These are phyloP conservation scores for Nerophis lumbriciformis DNA, from an alignment of 2,113 vertebrate species.

Conservation along the genomic window DNA sequence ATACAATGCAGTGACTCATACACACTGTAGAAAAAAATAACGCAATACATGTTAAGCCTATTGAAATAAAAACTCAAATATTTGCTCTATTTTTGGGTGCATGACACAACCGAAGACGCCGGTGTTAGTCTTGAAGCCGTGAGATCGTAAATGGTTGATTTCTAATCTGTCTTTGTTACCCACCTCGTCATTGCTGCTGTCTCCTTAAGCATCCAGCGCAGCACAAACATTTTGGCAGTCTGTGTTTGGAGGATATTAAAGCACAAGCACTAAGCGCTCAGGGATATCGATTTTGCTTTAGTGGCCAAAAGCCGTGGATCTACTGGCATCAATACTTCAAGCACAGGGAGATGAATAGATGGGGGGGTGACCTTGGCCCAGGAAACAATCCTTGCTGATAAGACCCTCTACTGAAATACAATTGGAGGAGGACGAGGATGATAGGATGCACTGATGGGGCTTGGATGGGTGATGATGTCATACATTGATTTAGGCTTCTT, in stretches of 20 bases:
- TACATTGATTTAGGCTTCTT: background rate
- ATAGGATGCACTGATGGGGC: slow-evolving; percentile 5
- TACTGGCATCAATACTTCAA: slow-evolving; percentile 36
- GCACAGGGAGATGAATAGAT: slow-evolving; percentile 30
- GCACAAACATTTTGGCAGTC: slow-evolving; percentile 66
- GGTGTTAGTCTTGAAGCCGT: slow-evolving; percentile 18
- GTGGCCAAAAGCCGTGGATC: slow-evolving; percentile 49
- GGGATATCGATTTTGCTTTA: slow-evolving; percentile 59
- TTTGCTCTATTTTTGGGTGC: no score
- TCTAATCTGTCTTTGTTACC: slow-evolving; percentile 5
- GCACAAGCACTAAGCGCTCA: slow-evolving; percentile 41
- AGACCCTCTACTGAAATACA: slow-evolving; percentile 38
- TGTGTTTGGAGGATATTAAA: slow-evolving; percentile 59
- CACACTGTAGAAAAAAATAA: no score
- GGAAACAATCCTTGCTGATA: slow-evolving; percentile 49
- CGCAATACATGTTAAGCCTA: no score
- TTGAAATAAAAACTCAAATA: no score
- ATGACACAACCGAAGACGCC: slow-evolving; percentile 7
- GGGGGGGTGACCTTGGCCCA: slow-evolving; percentile 55
- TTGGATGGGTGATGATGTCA: background rate
- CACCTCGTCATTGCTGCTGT: slow-evolving; percentile 16
- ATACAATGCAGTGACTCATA: no score
- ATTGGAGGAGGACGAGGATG: slow-evolving; percentile 13
- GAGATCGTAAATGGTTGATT: slow-evolving; percentile 7
- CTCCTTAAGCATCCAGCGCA: slow-evolving; percentile 44